A percentile compares a stretch with the other conserved stretches of the same genome.
phyloP scores from a whole-genome alignment of 2,888 invertebrate species.

The Tiliacea citrago region DNA sequence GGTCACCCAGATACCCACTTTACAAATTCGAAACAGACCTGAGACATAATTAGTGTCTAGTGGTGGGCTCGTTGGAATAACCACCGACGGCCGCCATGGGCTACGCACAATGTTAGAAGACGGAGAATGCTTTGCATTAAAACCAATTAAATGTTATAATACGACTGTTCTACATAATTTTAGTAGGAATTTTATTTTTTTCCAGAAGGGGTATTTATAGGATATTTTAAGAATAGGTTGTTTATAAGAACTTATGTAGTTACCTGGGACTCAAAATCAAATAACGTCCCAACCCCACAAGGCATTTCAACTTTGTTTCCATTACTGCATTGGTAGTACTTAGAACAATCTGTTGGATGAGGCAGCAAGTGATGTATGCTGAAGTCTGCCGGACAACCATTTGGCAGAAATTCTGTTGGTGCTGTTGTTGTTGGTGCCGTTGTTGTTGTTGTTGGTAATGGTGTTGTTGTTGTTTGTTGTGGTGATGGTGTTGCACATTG shows the following conservation, averaged over 20 bases:
- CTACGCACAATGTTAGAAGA: no score
- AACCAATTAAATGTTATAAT: no score
- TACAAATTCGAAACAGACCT: no score
- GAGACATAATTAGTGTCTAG: no score
- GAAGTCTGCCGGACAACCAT: slow-evolving; percentile 77
- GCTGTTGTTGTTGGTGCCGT: background rate
- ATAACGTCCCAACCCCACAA: slow-evolving; percentile 72
- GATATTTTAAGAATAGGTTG: background rate
- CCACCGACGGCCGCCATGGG: no score
- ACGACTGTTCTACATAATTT: no score
- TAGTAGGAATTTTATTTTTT: no score
- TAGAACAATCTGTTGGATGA: slow-evolving; percentile 75
- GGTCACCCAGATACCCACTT: no score
- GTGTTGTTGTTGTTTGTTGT: slow-evolving; percentile 8
- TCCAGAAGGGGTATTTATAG: no score
- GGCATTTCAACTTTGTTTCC: slow-evolving; percentile 68
- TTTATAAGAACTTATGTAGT: background rate
- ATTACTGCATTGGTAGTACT: slow-evolving; percentile 74
- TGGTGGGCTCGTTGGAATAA: no score
- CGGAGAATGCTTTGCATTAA: no score
- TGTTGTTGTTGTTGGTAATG: slow-evolving; percentile 5
- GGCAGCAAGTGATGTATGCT: slow-evolving; percentile 72
- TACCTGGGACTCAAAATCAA: slow-evolving; percentile 74
- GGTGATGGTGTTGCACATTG: slow-evolving; percentile 40
- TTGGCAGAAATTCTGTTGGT: slow-evolving; percentile 63